Base-by-base conservation (phyloP, 2,113 vertebrate genomes). In the Dasyprocta punctata region DNA sequence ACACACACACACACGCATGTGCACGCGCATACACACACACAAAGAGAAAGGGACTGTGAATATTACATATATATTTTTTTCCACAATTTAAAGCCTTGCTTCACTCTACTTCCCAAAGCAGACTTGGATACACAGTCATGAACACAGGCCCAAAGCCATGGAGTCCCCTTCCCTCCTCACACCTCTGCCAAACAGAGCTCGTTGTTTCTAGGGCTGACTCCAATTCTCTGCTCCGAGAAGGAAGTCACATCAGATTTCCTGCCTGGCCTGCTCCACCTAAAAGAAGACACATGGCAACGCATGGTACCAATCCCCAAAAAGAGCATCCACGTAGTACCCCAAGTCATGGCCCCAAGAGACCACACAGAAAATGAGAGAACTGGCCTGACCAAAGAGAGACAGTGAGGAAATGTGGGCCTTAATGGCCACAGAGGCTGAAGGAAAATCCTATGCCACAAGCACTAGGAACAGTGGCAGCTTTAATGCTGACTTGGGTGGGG, bases 301-400 rank as follows among this genome's bases (percentile, higher is more conserved):
- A 20, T 2, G 3, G 20, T 12, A 36, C 80, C 0, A 0, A 36
- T 38, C 20, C 63, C 61, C 44, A 7, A 24, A 75, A 58, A 56
- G 10, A 52, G 9, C 14, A 41, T 52, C 85, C 52, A 30, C 36
- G 20, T 4, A 77, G 17, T n/a, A 26, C 56, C 73, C 1, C 30
- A 26, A 0, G 26, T 67, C 30, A 5, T 9, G 0, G 0, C 24
- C 61, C 5, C 36, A 3, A 36, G 86, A 54, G 49, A 30, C 26
- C 22, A 38, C 33, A 17, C 12, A 26, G 44, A 49, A 38, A 38
- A 12, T 16, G 22, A 65, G 41, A 63, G 58, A 47, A 30, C 1
- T 12, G 3, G 33, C 73, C n/a, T 47, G 58, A 87, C 36, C 26
- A 28, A 26, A 93, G 41, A 69, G 49, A 56, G 36, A 86, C 10